Percentiles rank a stretch among this genome's conserved stretches.
Evolutionary conservation across 2,113 vertebrate genomes (phyloP).

Genomic region (Strix aluco): DNA sequence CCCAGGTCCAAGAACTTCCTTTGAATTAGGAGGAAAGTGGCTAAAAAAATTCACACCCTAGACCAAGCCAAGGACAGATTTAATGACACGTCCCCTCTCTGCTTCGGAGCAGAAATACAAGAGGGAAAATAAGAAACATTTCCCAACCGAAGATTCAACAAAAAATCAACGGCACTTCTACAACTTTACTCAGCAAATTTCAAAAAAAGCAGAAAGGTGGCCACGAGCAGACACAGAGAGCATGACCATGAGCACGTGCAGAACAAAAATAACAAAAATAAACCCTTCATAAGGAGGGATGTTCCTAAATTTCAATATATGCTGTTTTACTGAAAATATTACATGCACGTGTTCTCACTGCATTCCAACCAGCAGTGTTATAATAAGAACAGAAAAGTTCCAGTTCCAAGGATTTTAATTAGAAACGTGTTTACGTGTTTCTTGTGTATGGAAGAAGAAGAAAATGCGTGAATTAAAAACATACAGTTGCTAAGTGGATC

Average conservation of each 20-base stretch:
- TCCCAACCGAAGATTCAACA: no score
- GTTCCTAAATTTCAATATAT: neutral
- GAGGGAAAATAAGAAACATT: neutral
- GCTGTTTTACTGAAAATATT: neutral
- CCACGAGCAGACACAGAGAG: no score
- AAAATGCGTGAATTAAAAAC: conserved; percentile 10
- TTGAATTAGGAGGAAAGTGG: neutral
- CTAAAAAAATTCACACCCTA: neutral
- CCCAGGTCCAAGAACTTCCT: neutral
- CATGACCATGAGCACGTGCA: fast-evolving
- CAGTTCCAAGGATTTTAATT: conserved; percentile 46
- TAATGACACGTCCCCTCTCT: neutral
- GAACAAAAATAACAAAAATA: neutral
- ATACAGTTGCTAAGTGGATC: conserved; percentile 51
- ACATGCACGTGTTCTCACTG: neutral
- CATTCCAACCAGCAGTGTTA: neutral
- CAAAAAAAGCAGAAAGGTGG: neutral
- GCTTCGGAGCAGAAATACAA: neutral
- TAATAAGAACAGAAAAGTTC: neutral
- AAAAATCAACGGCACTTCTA: neutral
- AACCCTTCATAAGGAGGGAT: no score
- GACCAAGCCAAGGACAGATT: no score
- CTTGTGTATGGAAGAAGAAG: conserved; percentile 49
- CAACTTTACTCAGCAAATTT: neutral
- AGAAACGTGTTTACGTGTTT: conserved; percentile 43